Evolutionary conservation across 2,888 invertebrate species (phyloP).

Genomic region (Bombylius major): DNA sequence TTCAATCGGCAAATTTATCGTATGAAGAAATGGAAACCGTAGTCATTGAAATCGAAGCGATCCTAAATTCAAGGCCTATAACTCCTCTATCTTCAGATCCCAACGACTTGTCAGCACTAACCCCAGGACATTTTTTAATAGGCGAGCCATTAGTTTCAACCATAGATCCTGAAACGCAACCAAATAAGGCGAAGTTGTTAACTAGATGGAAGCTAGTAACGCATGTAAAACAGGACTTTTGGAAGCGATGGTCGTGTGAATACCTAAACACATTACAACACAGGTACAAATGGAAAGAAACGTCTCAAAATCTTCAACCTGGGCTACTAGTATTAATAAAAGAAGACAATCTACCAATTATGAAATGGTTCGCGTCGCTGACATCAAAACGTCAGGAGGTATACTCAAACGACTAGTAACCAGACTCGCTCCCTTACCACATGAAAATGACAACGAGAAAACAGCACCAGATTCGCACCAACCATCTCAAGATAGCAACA

Average conservation of each 20-base stretch:
- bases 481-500: too few relatives aligned
- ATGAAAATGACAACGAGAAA: neutral
- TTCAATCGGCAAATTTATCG: neutral
- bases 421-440: neutral
- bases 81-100: too few relatives aligned
- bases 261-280: neutral
- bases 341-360: neutral
- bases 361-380: conserved; percentile 8
- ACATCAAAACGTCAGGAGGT: neutral
- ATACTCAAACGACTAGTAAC: neutral
- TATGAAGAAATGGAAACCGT: neutral
- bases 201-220: too few relatives aligned
- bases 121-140: too few relatives aligned
- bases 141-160: too few relatives aligned
- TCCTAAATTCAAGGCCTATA: too few relatives aligned
- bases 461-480: too few relatives aligned
- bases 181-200: too few relatives aligned
- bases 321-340: neutral
- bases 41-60: neutral
- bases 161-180: too few relatives aligned
- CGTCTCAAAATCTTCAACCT: neutral
- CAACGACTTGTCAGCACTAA: too few relatives aligned
- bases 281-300: neutral
- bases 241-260: too few relatives aligned
- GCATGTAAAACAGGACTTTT: too few relatives aligned